Conservation (phyloP, 1,140 invertebrate species). For the Halesus radiatus region DNA sequence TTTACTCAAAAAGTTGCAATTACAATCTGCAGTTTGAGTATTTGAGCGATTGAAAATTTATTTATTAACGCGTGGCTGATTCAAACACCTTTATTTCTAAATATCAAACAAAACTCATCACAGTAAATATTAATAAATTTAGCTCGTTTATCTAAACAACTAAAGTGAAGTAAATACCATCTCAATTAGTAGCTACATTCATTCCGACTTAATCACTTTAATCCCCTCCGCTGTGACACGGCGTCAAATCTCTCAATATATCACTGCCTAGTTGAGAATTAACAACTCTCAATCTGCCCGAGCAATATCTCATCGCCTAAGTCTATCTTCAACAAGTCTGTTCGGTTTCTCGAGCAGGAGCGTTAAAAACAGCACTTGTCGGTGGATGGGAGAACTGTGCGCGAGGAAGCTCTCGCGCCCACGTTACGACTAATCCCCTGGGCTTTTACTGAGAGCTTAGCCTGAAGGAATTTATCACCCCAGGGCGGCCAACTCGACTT, state of each 20-base stretch:
- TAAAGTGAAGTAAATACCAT: too few species aligned
- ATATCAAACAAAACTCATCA: too few species aligned
- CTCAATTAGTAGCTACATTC: neutral
- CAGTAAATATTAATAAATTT: too few species aligned
- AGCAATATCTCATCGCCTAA: slow-evolving; percentile 13
- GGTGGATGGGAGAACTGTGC: neutral
- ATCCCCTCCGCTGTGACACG: neutral
- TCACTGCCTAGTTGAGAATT: neutral
- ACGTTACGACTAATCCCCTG: slow-evolving; percentile 33
- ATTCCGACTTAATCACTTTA: neutral
- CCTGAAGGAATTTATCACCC: slow-evolving; percentile 35
- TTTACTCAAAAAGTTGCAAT: too few species aligned
- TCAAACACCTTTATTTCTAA: too few species aligned
- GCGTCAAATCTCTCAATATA: neutral
- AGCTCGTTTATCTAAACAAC: too few species aligned
- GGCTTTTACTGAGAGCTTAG: slow-evolving; percentile 35
- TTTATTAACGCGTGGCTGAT: too few species aligned
- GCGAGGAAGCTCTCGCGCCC: slow-evolving; percentile 30
- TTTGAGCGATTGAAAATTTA: too few species aligned
- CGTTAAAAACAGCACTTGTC: slow-evolving; percentile 10
- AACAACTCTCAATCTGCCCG: neutral
- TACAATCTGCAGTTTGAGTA: too few species aligned
- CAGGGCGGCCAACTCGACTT: neutral
- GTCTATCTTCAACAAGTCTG: neutral
- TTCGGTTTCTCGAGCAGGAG: slow-evolving; percentile 2